A percentile compares a stretch with the other conserved stretches of the same genome.
Conservation (phyloP, 2,113 vertebrate genomes). For the Oxygymnocypris stewartii region DNA sequence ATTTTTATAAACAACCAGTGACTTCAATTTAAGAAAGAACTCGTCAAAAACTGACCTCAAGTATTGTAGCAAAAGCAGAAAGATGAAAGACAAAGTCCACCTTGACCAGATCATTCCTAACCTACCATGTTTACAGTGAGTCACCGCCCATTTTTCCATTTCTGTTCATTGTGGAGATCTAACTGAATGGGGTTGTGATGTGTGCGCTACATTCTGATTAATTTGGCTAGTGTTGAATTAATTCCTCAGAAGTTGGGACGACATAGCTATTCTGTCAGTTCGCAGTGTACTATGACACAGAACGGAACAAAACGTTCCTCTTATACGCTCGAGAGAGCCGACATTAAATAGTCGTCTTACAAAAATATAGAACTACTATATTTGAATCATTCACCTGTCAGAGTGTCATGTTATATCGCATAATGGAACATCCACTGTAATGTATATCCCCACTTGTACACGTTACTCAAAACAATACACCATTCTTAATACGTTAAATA, state of each 20-base stretch:
- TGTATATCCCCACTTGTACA: conserved; percentile 34
- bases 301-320: not conserved
- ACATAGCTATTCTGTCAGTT: conserved; percentile 59
- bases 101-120: conserved; percentile 36
- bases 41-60: conserved; percentile 79
- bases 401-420: not conserved
- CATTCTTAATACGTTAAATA: not conserved
- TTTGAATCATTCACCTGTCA: conserved; percentile 32
- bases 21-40: conserved; percentile 69
- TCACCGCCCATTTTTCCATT: conserved; percentile 26
- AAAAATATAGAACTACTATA: conserved; percentile 47
- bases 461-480: conserved; percentile 30
- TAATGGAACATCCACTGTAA: conserved; percentile 21
- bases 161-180: conserved; percentile 14
- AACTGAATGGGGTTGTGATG: not conserved
- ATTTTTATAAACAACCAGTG: conserved; percentile 79
- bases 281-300: conserved; percentile 69
- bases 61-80: conserved; percentile 68
- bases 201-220: conserved; percentile 51
- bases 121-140: conserved; percentile 47
- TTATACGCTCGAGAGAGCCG: not conserved
- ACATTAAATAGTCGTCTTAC: conserved; percentile 29
- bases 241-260: conserved; percentile 34
- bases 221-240: conserved; percentile 47
- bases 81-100: conserved; percentile 40